Percentiles rank a stretch among this genome's conserved stretches.
These are phyloP conservation scores for Sandelia bainsii DNA, from an alignment of 2,797 vertebrate genomes.

Conservation along the genomic window DNA sequence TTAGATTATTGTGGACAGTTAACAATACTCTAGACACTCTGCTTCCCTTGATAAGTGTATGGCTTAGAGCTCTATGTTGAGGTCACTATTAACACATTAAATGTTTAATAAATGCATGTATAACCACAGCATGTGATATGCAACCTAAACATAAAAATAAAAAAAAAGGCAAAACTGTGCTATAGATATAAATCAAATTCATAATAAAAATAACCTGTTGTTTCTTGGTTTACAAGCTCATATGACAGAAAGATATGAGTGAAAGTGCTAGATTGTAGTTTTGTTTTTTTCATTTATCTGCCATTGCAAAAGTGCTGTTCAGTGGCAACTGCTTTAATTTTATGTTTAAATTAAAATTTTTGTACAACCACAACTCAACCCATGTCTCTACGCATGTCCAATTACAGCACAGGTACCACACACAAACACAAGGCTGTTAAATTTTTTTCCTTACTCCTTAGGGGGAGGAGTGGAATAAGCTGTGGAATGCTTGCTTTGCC, in stretches of 20 bases:
- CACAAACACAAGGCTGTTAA: constrained; percentile 15
- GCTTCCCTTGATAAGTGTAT: not conserved
- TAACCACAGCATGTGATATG: not conserved
- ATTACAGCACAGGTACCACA: constrained; percentile 1
- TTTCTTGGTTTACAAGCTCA: not conserved
- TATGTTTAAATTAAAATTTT: too few relatives aligned
- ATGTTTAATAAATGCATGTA: not conserved
- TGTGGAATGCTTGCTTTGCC: constrained; percentile 67
- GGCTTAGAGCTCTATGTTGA: not conserved
- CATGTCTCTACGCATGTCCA: not conserved
- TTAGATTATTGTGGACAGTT: constrained; percentile 2
- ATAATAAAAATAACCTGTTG: not conserved
- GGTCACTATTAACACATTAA: not conserved
- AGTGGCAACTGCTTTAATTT: too few relatives aligned
- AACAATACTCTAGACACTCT: constrained; percentile 6
- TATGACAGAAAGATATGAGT: not conserved
- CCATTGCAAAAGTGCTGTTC: too few relatives aligned
- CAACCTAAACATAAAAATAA: not conserved
- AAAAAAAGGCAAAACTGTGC: not conserved
- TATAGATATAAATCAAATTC: not conserved
- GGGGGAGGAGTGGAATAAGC: constrained; percentile 30
- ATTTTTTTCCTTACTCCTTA: constrained; percentile 2
- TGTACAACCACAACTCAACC: not conserved
- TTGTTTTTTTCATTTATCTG: not conserved
- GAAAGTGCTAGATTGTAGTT: not conserved